These are phyloP conservation scores for Drosophila subpulchrella DNA, from an alignment of 1,140 invertebrate species.

Conservation along the genomic window DNA sequence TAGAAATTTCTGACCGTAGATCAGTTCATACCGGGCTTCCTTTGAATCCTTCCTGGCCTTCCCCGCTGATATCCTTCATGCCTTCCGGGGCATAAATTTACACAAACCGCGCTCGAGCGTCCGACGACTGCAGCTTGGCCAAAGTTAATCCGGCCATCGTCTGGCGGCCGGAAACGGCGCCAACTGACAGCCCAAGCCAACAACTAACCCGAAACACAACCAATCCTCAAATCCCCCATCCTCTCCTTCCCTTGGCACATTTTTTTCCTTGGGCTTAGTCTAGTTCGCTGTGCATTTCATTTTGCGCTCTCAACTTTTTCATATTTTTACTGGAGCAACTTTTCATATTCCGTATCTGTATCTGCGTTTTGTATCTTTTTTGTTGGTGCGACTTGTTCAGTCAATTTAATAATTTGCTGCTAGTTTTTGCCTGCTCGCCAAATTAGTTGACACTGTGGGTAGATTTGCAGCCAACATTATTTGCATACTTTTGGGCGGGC, in stretches of 20 bases:
- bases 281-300: constrained; percentile 48
- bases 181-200: constrained; percentile 61
- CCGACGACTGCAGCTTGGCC: constrained; percentile 45
- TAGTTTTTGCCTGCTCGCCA: constrained; percentile 16
- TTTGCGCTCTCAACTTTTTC: constrained; percentile 51
- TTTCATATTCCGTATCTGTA: constrained; percentile 24
- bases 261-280: not conserved
- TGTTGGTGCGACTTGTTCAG: constrained; percentile 40
- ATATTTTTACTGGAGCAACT: constrained; percentile 48
- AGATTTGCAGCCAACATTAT: constrained; percentile 29
- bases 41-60: constrained; percentile 19
- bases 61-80: constrained; percentile 69
- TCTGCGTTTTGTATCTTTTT: constrained; percentile 21
- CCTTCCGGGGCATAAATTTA: constrained; percentile 73
- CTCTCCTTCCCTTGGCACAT: constrained; percentile 11
- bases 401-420: constrained; percentile 72
- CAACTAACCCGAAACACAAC: constrained; percentile 63
- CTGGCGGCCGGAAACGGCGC: constrained; percentile 66
- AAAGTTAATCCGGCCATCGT: constrained; percentile 65
- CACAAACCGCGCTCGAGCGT: constrained; percentile 50
- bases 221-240: constrained; percentile 7
- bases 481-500: constrained; percentile 32
- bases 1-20: constrained; percentile 55
- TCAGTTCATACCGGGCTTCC: constrained; percentile 43
- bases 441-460: constrained; percentile 49